phyloP scores from a whole-genome alignment of 2,888 invertebrate species.

The Mesorhabditis spiculigera region DNA sequence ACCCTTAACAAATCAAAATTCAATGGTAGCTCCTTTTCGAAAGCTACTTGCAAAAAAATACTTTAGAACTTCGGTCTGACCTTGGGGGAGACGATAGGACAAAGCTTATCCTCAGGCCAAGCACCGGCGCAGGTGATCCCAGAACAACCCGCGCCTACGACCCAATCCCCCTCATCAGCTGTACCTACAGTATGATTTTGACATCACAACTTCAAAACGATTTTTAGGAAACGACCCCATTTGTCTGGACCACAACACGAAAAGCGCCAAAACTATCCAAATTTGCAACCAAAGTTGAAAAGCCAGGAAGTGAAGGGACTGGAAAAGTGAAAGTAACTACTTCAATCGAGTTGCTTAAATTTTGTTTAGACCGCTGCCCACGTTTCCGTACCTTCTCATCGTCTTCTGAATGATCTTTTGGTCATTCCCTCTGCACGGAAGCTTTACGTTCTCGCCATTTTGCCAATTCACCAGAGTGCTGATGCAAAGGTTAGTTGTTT shows the following conservation, averaged over 20 bases:
- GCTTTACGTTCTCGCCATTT: conserved; percentile 42
- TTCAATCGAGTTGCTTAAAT: not conserved
- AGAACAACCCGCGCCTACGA: no score
- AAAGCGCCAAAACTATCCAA: conserved; percentile 2
- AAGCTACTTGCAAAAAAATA: not conserved
- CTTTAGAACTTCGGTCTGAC: not conserved
- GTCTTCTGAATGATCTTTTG: conserved; percentile 48
- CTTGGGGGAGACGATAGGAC: not conserved
- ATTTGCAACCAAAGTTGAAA: not conserved
- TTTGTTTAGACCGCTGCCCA: conserved; percentile 20
- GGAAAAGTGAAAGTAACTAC: not conserved
- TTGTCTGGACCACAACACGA: conserved; percentile 1
- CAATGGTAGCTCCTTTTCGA: not conserved
- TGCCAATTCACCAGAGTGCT: conserved; percentile 44
- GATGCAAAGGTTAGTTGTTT: conserved; percentile 26
- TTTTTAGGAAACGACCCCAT: conserved; percentile 4
- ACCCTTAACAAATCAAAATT: not conserved
- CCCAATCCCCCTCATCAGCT: not conserved
- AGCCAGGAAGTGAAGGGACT: not conserved
- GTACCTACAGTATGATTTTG: not conserved
- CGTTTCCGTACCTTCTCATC: conserved; percentile 43
- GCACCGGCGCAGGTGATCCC: not conserved
- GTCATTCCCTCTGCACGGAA: conserved; percentile 46
- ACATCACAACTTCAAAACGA: not conserved
- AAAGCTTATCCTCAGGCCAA: not conserved